Conservation (phyloP, 2,888 invertebrate species). For the Autographa gamma region DNA sequence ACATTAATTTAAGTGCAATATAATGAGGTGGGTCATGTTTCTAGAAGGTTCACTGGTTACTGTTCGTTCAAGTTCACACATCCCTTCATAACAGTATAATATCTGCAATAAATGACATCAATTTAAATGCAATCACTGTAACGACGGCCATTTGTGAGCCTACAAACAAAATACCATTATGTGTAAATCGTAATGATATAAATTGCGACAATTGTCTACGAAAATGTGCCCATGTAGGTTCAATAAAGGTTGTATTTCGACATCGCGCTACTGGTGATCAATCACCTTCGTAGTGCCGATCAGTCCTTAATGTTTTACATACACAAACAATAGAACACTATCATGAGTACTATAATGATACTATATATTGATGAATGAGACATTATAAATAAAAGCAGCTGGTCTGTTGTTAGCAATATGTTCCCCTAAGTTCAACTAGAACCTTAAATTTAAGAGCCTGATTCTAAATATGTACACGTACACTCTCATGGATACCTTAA, state of each 20-base stretch:
- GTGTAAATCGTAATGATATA: conserved; percentile 76
- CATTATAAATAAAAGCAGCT: too few species aligned
- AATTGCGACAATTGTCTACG: conserved; percentile 77
- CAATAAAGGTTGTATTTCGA: conserved; percentile 73
- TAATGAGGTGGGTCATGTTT: conserved; percentile 24
- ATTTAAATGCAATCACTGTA: conserved; percentile 81
- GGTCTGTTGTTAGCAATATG: too few species aligned
- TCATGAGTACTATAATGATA: not conserved
- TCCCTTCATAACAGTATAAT: conserved; percentile 60
- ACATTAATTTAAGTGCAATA: conserved; percentile 14
- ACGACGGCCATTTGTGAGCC: conserved; percentile 68
- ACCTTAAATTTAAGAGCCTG: too few species aligned
- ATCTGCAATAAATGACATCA: conserved; percentile 71
- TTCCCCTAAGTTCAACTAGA: too few species aligned
- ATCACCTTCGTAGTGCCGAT: conserved; percentile 55
- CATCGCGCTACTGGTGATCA: conserved; percentile 68
- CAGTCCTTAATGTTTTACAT: conserved; percentile 24
- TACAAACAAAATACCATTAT: conserved; percentile 76
- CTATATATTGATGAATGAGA: too few species aligned
- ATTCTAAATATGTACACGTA: too few species aligned
- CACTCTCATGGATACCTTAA: too few species aligned
- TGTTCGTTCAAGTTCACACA: conserved; percentile 40
- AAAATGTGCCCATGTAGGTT: conserved; percentile 59
- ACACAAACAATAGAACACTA: conserved; percentile 27
- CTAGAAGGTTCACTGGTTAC: conserved; percentile 16